Evolutionary conservation across 2,888 invertebrate species (phyloP).

Genomic region (Tanytarsus gracilentus): DNA sequence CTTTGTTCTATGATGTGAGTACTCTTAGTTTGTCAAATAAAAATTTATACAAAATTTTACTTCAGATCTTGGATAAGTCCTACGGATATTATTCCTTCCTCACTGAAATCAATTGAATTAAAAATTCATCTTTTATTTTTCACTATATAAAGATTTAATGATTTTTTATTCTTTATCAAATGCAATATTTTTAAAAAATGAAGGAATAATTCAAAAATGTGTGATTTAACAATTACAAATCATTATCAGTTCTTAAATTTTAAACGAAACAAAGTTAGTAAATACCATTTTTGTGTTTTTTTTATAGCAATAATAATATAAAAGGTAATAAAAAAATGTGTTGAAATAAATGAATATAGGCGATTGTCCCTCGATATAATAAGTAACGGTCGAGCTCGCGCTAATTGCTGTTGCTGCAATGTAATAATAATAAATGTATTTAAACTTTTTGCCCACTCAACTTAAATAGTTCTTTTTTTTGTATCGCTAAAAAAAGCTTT

Average conservation of each 20-base stretch:
- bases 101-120: neutral
- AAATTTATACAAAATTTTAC: too few species aligned
- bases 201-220: neutral
- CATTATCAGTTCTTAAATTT: slow-evolving; percentile 17
- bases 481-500: too few species aligned
- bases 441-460: too few species aligned
- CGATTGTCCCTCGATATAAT: neutral
- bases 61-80: neutral
- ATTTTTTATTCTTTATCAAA: neutral
- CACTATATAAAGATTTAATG: neutral
- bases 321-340: neutral
- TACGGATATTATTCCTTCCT: neutral
- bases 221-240: slow-evolving; percentile 13
- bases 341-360: neutral
- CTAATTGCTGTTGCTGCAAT: too few species aligned
- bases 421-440: too few species aligned
- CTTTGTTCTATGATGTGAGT: too few species aligned
- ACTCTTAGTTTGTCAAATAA: too few species aligned
- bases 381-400: too few species aligned
- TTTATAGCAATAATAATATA: slow-evolving; percentile 2
- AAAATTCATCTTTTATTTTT: neutral
- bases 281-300: slow-evolving; percentile 24
- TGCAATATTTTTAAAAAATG: neutral
- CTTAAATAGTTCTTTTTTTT: too few species aligned
- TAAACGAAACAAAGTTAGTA: slow-evolving; percentile 17